These are phyloP conservation scores for Trypoxylus dichotomus DNA, from an alignment of 1,140 invertebrate species.

Conservation along the genomic window DNA sequence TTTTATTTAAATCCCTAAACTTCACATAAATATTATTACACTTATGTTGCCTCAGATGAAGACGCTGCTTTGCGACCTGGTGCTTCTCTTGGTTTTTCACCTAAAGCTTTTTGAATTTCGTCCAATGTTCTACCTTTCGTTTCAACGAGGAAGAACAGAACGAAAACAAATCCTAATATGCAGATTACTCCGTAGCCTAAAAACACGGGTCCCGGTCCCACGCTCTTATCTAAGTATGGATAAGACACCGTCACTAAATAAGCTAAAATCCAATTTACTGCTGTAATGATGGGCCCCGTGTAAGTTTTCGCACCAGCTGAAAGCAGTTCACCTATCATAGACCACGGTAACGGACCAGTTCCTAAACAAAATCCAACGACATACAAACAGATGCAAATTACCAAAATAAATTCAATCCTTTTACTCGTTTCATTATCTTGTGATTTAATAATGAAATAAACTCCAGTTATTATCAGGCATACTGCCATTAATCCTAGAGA, in stretches of 20 bases:
- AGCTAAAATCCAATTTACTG: constrained; percentile 69
- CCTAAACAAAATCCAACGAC: constrained; percentile 48
- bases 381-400: constrained; percentile 34
- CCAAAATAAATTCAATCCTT: constrained; percentile 43
- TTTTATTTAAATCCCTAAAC: neutral
- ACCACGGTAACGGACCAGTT: constrained; percentile 68
- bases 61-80: neutral
- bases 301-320: constrained; percentile 67
- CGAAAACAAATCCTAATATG: constrained; percentile 62
- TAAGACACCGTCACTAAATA: constrained; percentile 71
- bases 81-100: neutral
- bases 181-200: constrained; percentile 66
- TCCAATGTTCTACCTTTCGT: constrained; percentile 72
- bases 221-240: constrained; percentile 57
- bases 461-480: constrained; percentile 65
- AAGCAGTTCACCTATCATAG: constrained; percentile 67
- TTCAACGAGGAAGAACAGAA: constrained; percentile 71
- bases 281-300: constrained; percentile 64
- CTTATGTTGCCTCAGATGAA: neutral
- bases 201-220: constrained; percentile 63
- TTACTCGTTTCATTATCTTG: constrained; percentile 54
- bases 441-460: constrained; percentile 65
- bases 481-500: constrained; percentile 66
- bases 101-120: constrained; percentile 58
- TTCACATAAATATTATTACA: neutral